Evolutionary conservation across 1,140 invertebrate species (phyloP).

Genomic region (Polypedilum pembai): DNA sequence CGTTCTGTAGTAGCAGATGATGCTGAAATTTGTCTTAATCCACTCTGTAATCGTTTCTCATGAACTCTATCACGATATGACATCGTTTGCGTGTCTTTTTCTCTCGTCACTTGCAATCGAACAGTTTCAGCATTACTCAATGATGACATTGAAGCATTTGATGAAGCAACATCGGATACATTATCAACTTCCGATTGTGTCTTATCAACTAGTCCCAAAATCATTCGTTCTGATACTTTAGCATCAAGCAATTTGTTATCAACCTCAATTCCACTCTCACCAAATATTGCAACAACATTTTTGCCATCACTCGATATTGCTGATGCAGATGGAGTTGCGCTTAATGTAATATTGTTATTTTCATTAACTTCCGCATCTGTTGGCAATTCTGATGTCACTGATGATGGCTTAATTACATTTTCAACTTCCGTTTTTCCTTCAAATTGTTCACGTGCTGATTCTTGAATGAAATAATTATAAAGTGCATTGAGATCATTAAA

Average conservation of each 20-base stretch:
- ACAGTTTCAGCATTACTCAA: conserved; percentile 13
- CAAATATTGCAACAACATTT: conserved; percentile 27
- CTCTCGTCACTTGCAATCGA: background rate
- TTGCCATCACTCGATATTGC: background rate
- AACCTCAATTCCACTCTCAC: conserved; percentile 28
- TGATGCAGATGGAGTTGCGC: too few species aligned
- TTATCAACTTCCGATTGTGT: background rate
- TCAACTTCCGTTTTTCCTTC: background rate
- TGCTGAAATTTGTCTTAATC: background rate
- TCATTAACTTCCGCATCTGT: too few species aligned
- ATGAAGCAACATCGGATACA: conserved; percentile 6
- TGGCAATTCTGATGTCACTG: background rate
- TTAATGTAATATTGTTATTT: too few species aligned
- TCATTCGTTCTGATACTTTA: conserved; percentile 25
- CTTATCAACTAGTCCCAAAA: conserved; percentile 29
- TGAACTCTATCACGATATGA: background rate
- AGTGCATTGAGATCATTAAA: conserved; percentile 28
- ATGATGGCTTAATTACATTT: background rate
- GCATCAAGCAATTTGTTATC: conserved; percentile 26
- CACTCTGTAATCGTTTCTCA: background rate
- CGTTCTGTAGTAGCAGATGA: background rate
- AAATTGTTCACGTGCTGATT: background rate
- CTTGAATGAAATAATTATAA: conserved; percentile 28
- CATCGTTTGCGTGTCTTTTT: background rate
- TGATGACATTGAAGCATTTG: background rate